These are phyloP conservation scores for Cephus cinctus DNA, from an alignment of 1,140 invertebrate species.

Conservation along the genomic window DNA sequence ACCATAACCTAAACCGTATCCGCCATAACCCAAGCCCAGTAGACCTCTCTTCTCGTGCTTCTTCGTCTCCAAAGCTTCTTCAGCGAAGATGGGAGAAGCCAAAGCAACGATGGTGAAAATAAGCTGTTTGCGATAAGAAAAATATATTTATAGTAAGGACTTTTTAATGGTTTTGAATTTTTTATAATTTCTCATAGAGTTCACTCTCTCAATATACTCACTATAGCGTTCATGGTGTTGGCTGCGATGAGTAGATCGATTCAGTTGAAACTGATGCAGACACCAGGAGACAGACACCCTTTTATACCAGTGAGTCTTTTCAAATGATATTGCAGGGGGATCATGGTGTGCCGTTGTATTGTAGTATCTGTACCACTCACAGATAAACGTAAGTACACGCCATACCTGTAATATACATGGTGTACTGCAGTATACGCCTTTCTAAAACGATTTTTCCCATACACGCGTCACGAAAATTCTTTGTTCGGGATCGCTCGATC, in stretches of 20 bases:
- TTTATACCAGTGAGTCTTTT: slow-evolving; percentile 42
- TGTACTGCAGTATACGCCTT: slow-evolving; percentile 30
- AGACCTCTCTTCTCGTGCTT: slow-evolving; percentile 45
- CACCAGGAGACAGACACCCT: slow-evolving; percentile 31
- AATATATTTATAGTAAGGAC: slow-evolving; percentile 5
- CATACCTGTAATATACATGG: slow-evolving; percentile 11
- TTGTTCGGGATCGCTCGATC: slow-evolving; percentile 14
- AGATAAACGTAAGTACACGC: slow-evolving; percentile 4
- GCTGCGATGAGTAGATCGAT: slow-evolving; percentile 20
- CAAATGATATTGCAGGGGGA: slow-evolving; percentile 25
- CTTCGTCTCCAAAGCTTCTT: slow-evolving; percentile 34
- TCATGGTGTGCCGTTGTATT: too few species aligned
- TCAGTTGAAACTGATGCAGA: slow-evolving; percentile 39
- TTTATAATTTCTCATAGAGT: background rate
- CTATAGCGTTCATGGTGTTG: slow-evolving; percentile 44
- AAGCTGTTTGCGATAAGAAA: slow-evolving; percentile 26
- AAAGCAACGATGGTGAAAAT: slow-evolving; percentile 36
- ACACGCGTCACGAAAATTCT: slow-evolving; percentile 32
- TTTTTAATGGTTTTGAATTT: background rate
- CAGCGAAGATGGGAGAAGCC: slow-evolving; percentile 35
- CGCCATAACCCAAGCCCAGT: slow-evolving; percentile 32
- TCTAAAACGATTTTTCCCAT: slow-evolving; percentile 32
- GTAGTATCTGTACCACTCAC: slow-evolving; percentile 16
- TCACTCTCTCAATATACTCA: slow-evolving; percentile 30
- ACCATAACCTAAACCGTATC: slow-evolving; percentile 20